Conservation (phyloP, 1,140 invertebrate species). For the Xylocopa sonorina region DNA sequence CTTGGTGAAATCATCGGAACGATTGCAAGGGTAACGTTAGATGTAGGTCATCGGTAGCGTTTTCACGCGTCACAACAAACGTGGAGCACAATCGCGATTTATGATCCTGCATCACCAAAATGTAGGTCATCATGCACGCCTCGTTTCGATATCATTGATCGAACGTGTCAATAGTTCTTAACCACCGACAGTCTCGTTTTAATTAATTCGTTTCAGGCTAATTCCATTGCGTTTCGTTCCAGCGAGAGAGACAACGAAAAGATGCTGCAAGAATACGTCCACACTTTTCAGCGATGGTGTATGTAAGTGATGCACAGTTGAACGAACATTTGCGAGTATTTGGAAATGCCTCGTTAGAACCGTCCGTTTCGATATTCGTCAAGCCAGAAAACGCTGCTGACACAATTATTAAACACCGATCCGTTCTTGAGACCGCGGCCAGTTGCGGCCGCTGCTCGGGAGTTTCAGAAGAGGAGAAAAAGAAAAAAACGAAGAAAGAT, state of each 20-base stretch:
- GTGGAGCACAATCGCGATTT: slow-evolving; percentile 33
- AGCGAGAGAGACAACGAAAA: no score
- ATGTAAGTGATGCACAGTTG: neutral
- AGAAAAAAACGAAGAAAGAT: slow-evolving; percentile 38
- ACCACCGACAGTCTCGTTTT: neutral
- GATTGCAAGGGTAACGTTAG: slow-evolving; percentile 30
- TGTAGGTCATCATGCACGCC: slow-evolving; percentile 38
- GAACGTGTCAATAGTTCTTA: neutral
- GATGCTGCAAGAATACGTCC: no score
- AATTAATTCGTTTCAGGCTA: no score
- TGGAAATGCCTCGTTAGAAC: slow-evolving; percentile 26
- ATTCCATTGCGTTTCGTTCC: no score
- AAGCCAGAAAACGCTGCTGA: neutral
- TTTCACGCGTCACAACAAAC: slow-evolving; percentile 53
- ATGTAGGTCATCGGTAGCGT: slow-evolving; percentile 52
- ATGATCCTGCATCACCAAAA: slow-evolving; percentile 35
- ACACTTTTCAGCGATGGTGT: neutral
- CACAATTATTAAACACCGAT: slow-evolving; percentile 43
- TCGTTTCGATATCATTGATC: neutral
- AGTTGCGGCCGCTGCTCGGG: slow-evolving; percentile 14
- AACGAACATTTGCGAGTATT: neutral
- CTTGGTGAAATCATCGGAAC: neutral
- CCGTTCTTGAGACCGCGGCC: neutral
- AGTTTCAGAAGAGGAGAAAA: neutral
- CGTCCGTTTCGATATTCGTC: slow-evolving; percentile 25